Conservation (phyloP, 2,113 vertebrate species). For the human (Homo sapiens) region GRCh38 chr11:91748501-91749000, state of each 20-base stretch:
- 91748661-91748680: background rate
- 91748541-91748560: background rate
- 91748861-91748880: background rate
- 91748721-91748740: background rate
- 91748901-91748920: no score
- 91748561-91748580: background rate
- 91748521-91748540: background rate
- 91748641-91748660: accelerated
- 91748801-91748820: background rate
- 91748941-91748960: no score
- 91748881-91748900: background rate
- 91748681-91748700: background rate
- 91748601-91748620: background rate
- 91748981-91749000: no score
- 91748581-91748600: background rate
- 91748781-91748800: background rate
- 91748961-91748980: no score
- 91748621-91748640: background rate
- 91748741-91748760: background rate
- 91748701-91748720: background rate
- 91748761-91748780: background rate
- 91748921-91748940: no score
- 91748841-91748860: background rate
- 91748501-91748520: background rate
- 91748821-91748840: background rate